Conservation (phyloP, 2,888 invertebrate species). For the Monopis laevigella region DNA sequence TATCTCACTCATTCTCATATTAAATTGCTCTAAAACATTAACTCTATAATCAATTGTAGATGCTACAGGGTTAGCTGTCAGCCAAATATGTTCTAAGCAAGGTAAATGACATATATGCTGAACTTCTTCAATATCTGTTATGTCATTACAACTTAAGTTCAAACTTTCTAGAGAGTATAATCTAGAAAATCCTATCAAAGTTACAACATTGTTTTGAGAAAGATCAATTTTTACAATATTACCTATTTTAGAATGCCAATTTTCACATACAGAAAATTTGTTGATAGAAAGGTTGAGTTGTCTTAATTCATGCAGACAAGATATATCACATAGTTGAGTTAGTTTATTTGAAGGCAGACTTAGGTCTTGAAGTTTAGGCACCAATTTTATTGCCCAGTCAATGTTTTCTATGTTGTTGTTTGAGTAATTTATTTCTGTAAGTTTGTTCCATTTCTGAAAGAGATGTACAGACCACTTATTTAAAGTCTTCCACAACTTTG, state of each 20-base stretch:
- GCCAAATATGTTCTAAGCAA: slow-evolving; percentile 84
- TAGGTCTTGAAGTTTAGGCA: slow-evolving; percentile 76
- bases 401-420: slow-evolving; percentile 80
- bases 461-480: no score
- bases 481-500: no score
- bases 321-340: slow-evolving; percentile 77
- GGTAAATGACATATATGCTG: slow-evolving; percentile 83
- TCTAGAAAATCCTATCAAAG: slow-evolving; percentile 78
- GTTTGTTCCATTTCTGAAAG: slow-evolving; percentile 73
- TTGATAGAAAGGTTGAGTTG: slow-evolving; percentile 84
- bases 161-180: slow-evolving; percentile 87
- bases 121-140: slow-evolving; percentile 83
- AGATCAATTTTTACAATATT: slow-evolving; percentile 88
- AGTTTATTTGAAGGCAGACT: slow-evolving; percentile 83
- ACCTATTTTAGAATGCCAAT: slow-evolving; percentile 86
- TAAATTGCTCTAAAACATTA: slow-evolving; percentile 88
- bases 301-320: slow-evolving; percentile 79
- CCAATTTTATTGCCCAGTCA: slow-evolving; percentile 81
- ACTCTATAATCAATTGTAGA: slow-evolving; percentile 88
- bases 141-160: slow-evolving; percentile 87
- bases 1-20: slow-evolving; percentile 82
- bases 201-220: slow-evolving; percentile 82
- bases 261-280: slow-evolving; percentile 73
- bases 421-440: slow-evolving; percentile 79
- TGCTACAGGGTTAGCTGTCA: slow-evolving; percentile 92